Percentiles rank a stretch among this genome's conserved stretches.
Conservation (phyloP, 2,113 vertebrate species). For the Gnathonemus echidnorhynchus region DNA sequence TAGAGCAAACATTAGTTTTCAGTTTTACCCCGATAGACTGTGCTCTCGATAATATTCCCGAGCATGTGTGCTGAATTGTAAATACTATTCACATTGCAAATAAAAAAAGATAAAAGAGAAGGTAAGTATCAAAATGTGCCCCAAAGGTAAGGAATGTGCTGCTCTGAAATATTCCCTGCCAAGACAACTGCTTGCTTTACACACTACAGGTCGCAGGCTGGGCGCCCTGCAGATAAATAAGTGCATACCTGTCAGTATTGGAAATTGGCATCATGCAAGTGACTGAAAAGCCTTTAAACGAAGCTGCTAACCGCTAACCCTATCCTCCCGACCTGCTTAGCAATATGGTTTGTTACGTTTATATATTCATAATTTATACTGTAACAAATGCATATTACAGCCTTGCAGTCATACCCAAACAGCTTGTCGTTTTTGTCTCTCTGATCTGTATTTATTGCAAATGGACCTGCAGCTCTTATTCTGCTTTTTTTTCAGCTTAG, state of each 20-base stretch:
- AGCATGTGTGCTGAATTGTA: neutral
- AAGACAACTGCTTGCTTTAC: neutral
- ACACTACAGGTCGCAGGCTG: neutral
- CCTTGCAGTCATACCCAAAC: neutral
- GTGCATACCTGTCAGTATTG: neutral
- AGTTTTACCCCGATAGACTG: neutral
- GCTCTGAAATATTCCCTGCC: neutral
- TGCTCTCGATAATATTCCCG: neutral
- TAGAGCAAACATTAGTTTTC: neutral
- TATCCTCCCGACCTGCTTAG: neutral
- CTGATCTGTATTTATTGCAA: neutral
- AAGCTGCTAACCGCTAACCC: neutral
- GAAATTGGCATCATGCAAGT: neutral
- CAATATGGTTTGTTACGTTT: neutral
- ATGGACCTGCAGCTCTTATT: neutral
- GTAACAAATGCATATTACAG: neutral
- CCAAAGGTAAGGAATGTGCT: neutral
- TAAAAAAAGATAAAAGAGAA: neutral
- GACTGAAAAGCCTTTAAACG: neutral
- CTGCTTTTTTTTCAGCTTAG: neutral
- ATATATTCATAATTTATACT: neutral
- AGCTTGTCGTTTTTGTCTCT: neutral
- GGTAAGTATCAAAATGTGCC: neutral
- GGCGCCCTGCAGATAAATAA: neutral
- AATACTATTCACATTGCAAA: neutral